phyloP scores from a whole-genome alignment of 2,113 vertebrate genomes.

The Tyrannus savana region DNA sequence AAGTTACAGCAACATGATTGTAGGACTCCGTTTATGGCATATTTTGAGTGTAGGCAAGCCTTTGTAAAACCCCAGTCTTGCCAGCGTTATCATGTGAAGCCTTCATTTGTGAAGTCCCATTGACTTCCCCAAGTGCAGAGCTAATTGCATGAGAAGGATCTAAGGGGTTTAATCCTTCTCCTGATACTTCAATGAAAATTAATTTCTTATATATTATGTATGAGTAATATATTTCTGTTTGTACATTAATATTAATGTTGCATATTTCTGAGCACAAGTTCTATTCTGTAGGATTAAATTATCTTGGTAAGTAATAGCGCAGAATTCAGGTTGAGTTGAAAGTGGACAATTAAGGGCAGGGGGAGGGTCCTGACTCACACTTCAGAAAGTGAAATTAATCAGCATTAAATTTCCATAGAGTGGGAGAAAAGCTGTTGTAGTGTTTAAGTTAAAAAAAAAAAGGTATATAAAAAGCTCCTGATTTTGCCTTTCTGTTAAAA shows the following conservation, averaged over 20 bases:
- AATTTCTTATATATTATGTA: conserved; percentile 71
- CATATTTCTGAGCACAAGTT: conserved; percentile 42
- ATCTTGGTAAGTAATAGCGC: neutral
- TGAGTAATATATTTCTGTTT: conserved; percentile 66
- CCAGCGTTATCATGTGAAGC: neutral
- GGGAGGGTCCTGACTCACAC: neutral
- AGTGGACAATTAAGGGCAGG: conserved; percentile 7
- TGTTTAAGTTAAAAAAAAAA: neutral
- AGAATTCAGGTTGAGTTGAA: neutral
- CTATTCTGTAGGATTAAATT: conserved; percentile 40
- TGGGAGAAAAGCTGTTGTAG: neutral
- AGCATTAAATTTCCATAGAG: neutral
- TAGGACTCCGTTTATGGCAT: neutral
- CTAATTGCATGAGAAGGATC: conserved; percentile 53
- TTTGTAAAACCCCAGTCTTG: neutral
- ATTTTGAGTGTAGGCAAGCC: neutral
- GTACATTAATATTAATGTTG: conserved; percentile 56
- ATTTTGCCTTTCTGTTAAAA: conserved; percentile 52
- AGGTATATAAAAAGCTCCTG: neutral
- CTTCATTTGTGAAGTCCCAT: conserved; percentile 21
- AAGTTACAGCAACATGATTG: neutral
- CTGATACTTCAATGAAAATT: conserved; percentile 61
- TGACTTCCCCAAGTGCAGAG: conserved; percentile 42
- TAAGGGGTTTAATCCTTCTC: conserved; percentile 46
- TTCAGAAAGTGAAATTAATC: neutral